These are phyloP conservation scores for Philypnodon macrostomus DNA, from an alignment of 2,797 vertebrate species.

Conservation along the genomic window DNA sequence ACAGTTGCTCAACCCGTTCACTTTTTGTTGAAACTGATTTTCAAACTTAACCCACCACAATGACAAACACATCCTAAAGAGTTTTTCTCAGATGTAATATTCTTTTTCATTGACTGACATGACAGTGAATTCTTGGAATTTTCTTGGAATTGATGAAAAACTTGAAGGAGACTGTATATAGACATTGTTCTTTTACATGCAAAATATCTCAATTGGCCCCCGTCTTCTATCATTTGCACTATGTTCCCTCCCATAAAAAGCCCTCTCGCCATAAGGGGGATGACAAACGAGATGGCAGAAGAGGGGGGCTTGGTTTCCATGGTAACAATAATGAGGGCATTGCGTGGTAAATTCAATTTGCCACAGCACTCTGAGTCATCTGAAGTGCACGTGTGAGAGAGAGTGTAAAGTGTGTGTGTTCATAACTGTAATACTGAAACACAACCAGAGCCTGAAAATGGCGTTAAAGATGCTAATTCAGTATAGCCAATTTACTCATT, in stretches of 20 bases:
- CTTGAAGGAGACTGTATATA: no score
- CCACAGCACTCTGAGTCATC: constrained; percentile 47
- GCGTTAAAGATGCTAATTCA: no score
- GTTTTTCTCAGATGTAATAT: no score
- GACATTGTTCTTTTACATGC: no score
- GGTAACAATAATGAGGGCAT: constrained; percentile 72
- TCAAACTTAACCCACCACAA: constrained; percentile 20
- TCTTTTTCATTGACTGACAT: no score
- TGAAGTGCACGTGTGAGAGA: constrained; percentile 25
- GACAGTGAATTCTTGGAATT: no score
- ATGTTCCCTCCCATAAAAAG: constrained; percentile 28
- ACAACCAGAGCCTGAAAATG: no score
- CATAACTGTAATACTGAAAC: constrained; percentile 13
- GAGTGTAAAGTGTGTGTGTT: constrained; percentile 1
- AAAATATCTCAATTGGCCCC: not conserved
- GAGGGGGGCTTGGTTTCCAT: constrained; percentile 65
- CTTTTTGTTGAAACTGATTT: constrained; percentile 31
- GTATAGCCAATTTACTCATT: no score
- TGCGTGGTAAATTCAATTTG: constrained; percentile 65
- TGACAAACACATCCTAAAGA: constrained; percentile 13
- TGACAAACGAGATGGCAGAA: constrained; percentile 62
- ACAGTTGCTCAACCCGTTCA: constrained; percentile 23
- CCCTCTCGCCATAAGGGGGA: constrained; percentile 36
- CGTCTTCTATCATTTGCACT: constrained; percentile 10
- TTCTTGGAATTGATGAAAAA: no score